Base-by-base conservation (phyloP, 2,888 invertebrate genomes). In the Drosophila nr. medialis region DNA sequence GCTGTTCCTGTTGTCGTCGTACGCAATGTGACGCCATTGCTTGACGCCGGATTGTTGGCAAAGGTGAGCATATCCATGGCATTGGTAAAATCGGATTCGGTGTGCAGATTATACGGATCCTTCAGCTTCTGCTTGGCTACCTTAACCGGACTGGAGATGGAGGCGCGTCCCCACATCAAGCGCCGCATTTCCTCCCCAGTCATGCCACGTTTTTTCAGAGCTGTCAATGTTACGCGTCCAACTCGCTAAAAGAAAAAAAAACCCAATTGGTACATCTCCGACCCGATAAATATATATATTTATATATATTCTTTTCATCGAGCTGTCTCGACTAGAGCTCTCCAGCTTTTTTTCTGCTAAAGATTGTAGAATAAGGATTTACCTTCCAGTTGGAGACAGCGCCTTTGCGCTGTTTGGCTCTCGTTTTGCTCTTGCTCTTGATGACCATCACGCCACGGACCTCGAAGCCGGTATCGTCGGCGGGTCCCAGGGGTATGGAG, bases 301-400 rank as follows among this genome's bases (percentile, higher is more conserved):
- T 42, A 11, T 21, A 21, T 13, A 45, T 15, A 15, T 24, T 8
- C 15, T 1, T 45, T 8, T 8, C 4, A 15, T 45, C 24, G 15
- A 15, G 15, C 21, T 42, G n/a, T 42, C 42, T 42, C 40, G n/a
- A 42, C 2, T n/a, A 11, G 40, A n/a, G 40, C 11, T n/a, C 11
- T 40, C 11, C 11, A 42, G 11, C 40, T n/a, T n/a, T 2, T 7
- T 10, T 4, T 34, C 24, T 15, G 36, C 30, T 32, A 2, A 29
- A 4, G 1, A 5, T 18, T 29, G 21, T 18, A 1, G 30, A 6
- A 1, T 0, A 8, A 0, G 21, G n/a, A n/a, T 63, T 71, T 56
- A 98, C 99, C 96, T 99, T 99, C 99, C 99, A 99, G 92, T 99
- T 99, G 60, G 96, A 94, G 2, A 99, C 95, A 4, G 99, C 99